Percentiles rank a stretch among this genome's conserved stretches.
These are phyloP conservation scores for Apotomis turbidana DNA, from an alignment of 2,888 invertebrate species.

Conservation along the genomic window DNA sequence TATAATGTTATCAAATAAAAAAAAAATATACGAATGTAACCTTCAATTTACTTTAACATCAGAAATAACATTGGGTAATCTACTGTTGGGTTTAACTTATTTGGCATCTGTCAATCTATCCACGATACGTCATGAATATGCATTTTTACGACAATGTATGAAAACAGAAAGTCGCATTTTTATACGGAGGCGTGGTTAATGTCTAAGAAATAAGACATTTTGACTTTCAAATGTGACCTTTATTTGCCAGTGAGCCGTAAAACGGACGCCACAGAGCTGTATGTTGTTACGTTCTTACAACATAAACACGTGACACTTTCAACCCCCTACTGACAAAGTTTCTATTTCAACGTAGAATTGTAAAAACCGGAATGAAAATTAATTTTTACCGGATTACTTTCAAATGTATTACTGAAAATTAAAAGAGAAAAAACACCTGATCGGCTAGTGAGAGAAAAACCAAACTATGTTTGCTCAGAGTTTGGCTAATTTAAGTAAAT, in stretches of 20 bases:
- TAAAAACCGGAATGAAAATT: too few relatives aligned
- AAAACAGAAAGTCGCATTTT: conserved; percentile 4
- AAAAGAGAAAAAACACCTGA: too few relatives aligned
- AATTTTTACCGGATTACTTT: too few relatives aligned
- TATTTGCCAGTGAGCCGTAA: not conserved
- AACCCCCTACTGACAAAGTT: too few relatives aligned
- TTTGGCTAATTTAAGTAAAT: too few relatives aligned
- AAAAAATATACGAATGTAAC: not conserved
- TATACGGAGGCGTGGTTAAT: conserved; percentile 1
- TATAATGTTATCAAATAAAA: too few relatives aligned
- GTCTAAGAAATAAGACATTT: not conserved
- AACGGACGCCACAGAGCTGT: not conserved
- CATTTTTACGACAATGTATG: conserved; percentile 19
- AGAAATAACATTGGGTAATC: not conserved
- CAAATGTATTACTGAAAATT: too few relatives aligned
- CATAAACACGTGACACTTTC: too few relatives aligned
- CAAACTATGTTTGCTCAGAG: too few relatives aligned
- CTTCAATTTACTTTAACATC: not conserved
- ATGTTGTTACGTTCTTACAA: too few relatives aligned
- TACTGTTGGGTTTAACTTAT: not conserved
- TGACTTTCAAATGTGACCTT: conserved; percentile 1
- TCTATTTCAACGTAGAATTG: too few relatives aligned
- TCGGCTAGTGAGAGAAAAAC: too few relatives aligned
- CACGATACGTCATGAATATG: conserved; percentile 16
- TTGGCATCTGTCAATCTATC: conserved; percentile 9